Percentiles rank a stretch among this genome's conserved stretches.
Evolutionary conservation across 2,888 invertebrate species (phyloP).

Genomic region (Mechanitis mazaeus): DNA sequence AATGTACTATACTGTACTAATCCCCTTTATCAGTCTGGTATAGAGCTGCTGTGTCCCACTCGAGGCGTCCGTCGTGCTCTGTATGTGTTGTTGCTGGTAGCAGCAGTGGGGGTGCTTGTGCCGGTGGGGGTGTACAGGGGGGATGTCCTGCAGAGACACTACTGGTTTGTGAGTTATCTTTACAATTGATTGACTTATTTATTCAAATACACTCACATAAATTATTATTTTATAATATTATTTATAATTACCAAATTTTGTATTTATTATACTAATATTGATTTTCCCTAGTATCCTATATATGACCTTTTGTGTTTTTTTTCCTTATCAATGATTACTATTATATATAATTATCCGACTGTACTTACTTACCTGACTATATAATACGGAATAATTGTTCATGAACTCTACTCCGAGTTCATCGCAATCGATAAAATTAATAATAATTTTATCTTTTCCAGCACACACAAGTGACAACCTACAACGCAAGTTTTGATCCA

Average conservation of each 20-base stretch:
- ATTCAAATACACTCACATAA: no score
- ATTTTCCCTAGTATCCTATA: no score
- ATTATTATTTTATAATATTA: no score
- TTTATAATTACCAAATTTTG: no score
- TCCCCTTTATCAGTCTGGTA: constrained; percentile 49
- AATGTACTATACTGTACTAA: neutral
- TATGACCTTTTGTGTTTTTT: no score
- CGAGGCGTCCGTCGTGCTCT: constrained; percentile 44
- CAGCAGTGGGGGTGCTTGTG: constrained; percentile 46
- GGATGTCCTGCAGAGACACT: constrained; percentile 52
- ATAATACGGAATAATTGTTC: no score
- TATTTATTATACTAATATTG: no score
- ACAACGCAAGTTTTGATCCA: constrained; percentile 33
- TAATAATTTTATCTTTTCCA: constrained; percentile 28
- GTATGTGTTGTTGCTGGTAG: constrained; percentile 23
- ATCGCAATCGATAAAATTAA: neutral
- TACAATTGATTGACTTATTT: no score
- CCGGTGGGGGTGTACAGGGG: constrained; percentile 55
- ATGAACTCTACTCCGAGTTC: no score
- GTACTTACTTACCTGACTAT: no score
- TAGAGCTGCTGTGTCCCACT: constrained; percentile 60
- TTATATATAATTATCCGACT: no score
- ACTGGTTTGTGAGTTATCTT: constrained; percentile 63
- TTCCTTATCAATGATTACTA: no score
- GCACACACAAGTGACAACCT: constrained; percentile 54